A percentile compares a stretch with the other conserved stretches of the same genome.
These are phyloP conservation scores for Pristionchus japonicus DNA, from an alignment of 2,888 invertebrate species.

Conservation along the genomic window DNA sequence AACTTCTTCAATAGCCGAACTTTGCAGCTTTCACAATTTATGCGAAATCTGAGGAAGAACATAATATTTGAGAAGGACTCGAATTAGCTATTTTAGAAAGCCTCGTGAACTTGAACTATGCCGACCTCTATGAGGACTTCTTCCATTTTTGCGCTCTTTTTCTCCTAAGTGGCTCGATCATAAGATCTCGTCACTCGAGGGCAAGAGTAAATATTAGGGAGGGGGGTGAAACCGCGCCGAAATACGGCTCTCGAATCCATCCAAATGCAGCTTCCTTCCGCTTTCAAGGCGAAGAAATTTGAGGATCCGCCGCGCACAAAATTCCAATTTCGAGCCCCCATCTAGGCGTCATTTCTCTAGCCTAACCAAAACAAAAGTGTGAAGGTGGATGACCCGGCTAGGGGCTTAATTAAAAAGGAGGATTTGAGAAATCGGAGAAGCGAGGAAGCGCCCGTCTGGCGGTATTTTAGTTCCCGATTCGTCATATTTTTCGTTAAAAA, in stretches of 20 bases:
- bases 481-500: background rate
- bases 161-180: background rate
- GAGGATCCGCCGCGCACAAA: background rate
- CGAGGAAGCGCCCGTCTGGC: background rate
- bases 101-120: too few species aligned
- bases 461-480: background rate
- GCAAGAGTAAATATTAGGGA: background rate
- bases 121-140: too few species aligned
- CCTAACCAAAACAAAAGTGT: background rate
- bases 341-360: background rate
- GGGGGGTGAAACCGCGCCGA: background rate
- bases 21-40: too few species aligned
- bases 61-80: too few species aligned
- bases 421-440: background rate
- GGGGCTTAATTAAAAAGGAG: background rate
- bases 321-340: background rate
- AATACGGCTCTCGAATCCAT: background rate
- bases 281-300: background rate
- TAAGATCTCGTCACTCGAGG: background rate
- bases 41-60: too few species aligned
- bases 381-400: background rate
- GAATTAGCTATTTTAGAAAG: too few species aligned
- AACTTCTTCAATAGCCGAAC: too few species aligned
- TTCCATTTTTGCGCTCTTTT: background rate
- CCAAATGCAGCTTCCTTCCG: background rate